These are phyloP conservation scores for Lanistes nyassanus DNA, from an alignment of 1,140 invertebrate species.

Conservation along the genomic window DNA sequence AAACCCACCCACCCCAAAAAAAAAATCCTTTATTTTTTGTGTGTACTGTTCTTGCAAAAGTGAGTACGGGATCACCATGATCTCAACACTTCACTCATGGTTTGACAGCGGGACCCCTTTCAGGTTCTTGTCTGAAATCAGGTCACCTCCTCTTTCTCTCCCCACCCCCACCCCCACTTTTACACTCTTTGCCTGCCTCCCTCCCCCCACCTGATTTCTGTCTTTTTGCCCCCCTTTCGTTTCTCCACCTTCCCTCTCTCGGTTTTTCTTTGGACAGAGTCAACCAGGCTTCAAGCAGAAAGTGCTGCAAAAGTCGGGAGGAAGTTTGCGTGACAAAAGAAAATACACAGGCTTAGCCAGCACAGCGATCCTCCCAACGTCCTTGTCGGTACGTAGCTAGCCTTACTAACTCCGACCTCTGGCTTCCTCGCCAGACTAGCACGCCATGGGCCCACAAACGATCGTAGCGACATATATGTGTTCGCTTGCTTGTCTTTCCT, in stretches of 20 bases:
- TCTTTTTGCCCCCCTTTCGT: neutral
- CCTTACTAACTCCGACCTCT: neutral
- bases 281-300: neutral
- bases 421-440: no score
- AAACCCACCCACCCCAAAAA: neutral
- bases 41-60: neutral
- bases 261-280: neutral
- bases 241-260: neutral
- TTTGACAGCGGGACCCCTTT: neutral
- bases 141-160: neutral
- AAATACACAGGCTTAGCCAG: constrained; percentile 21
- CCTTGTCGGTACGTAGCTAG: constrained; percentile 19
- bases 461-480: no score
- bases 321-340: constrained; percentile 19
- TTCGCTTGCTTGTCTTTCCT: no score
- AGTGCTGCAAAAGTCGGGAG: constrained; percentile 13
- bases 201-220: neutral
- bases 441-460: no score
- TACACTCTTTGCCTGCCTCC: neutral
- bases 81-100: neutral
- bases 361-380: constrained; percentile 6
- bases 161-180: neutral
- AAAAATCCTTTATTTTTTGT: neutral
- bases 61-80: neutral
- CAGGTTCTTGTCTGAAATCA: neutral